These are phyloP conservation scores for Florisuga fusca DNA, from an alignment of 2,797 vertebrate species.

Conservation along the genomic window DNA sequence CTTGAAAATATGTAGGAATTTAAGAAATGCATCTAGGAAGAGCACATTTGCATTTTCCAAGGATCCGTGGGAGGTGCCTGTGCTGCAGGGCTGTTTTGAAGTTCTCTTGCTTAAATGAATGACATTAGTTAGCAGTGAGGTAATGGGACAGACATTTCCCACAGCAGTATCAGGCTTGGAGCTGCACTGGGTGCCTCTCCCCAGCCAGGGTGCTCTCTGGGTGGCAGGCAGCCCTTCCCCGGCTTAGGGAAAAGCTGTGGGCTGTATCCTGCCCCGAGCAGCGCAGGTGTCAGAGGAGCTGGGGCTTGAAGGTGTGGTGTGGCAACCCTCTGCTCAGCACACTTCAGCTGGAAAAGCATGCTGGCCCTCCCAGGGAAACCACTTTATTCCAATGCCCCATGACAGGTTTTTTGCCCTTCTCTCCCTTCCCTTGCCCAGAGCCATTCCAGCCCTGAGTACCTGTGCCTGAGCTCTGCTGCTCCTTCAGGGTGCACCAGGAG, in stretches of 20 bases:
- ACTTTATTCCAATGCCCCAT: accelerated
- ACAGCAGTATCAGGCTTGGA: neutral
- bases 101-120: constrained; percentile 49
- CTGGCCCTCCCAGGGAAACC: neutral
- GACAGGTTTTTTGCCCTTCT: neutral
- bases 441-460: accelerated
- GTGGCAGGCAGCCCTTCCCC: neutral
- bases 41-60: constrained; percentile 33
- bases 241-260: neutral
- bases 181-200: neutral
- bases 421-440: neutral
- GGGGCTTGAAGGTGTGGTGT: neutral
- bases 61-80: neutral
- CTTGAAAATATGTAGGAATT: constrained; percentile 48
- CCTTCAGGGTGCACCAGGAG: neutral
- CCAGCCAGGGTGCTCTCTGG: accelerated
- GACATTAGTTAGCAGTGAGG: constrained; percentile 24
- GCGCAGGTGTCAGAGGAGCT: neutral
- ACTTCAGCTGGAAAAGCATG: neutral
- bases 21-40: constrained; percentile 44
- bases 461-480: neutral
- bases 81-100: constrained; percentile 14
- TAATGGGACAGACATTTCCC: constrained; percentile 13
- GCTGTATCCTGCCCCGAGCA: accelerated
- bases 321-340: neutral